A percentile compares a stretch with the other conserved stretches of the same genome.
These are phyloP conservation scores for Molossus alvarezi DNA, from an alignment of 2,797 vertebrate species.

Conservation along the genomic window DNA sequence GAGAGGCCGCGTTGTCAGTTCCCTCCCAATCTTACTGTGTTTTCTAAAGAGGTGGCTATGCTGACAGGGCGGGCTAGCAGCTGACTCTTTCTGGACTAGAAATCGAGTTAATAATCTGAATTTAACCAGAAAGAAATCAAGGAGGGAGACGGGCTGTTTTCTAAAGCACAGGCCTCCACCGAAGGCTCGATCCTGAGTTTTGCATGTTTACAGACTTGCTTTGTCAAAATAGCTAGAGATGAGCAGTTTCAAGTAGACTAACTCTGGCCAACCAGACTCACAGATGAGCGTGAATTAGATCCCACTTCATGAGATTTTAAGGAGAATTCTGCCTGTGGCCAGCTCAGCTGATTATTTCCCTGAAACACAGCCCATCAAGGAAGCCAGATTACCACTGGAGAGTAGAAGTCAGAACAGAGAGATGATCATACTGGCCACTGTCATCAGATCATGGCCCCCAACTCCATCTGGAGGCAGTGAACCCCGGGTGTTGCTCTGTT, in stretches of 20 bases:
- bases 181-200: background rate
- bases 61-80: background rate
- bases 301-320: background rate
- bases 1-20: background rate
- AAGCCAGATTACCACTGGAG: background rate
- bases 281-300: background rate
- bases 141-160: background rate
- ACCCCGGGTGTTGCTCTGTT: background rate
- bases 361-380: background rate
- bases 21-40: background rate
- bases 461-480: background rate
- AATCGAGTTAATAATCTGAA: conserved; percentile 19
- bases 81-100: background rate
- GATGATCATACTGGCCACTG: too few species aligned
- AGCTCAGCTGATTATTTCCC: background rate
- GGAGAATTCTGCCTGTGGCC: background rate
- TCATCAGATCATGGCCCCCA: background rate
- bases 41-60: background rate
- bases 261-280: background rate
- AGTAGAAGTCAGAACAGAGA: background rate
- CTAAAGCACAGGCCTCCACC: background rate
- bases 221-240: background rate
- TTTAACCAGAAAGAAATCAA: conserved; percentile 22
- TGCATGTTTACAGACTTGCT: background rate
- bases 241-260: background rate